Base-by-base conservation (phyloP, 2,888 invertebrate genomes). In the Apamea crenata region DNA sequence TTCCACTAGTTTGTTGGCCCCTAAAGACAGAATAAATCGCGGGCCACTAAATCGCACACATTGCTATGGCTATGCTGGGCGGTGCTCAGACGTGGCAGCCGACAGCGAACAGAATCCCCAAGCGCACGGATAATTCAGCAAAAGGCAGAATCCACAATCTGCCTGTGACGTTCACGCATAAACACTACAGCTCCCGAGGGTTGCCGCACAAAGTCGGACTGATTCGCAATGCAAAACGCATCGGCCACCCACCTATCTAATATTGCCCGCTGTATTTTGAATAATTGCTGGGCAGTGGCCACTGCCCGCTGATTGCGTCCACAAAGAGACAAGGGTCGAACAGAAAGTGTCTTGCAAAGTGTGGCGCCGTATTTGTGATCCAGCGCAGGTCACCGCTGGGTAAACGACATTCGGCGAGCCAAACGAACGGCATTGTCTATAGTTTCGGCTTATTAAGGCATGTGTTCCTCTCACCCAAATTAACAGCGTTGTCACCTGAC, bases 151-250 rank as follows among this genome's bases (percentile, higher is more conserved):
- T 92, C 92, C 93, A 93, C 94, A 94, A 94, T 94, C 94, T 93
- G 93, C 90, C 92, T 90, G 92, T 94, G 93, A 94, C 94, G 91
- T 91, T 85, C 90, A 91, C 93, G 93, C 93, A 94, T 94, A 95
- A 95, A 95, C 93, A 94, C 92, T 88, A 91, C 89, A 88, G 75
- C 92, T 95, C 96, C 95, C 95, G 88, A 89, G 95, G 92, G 95
- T 87, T 86, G 89, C 87, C 90, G 89, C 92, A 96, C 95, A 96
- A 95, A 96, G 96, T 95, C 94, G 93, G 92, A 92, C 95, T 95
- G 96, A 96, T 96, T 96, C 96, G 93, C 95, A 96, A 96, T 96
- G 96, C 96, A 96, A 96, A 96, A 96, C 95, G 96, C 95, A 95
- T 95, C 94, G 94, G 93, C 93, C 94, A 93, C 94, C 93, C 94